Percentiles rank a stretch among this genome's conserved stretches.
phyloP scores from a whole-genome alignment of 2,113 vertebrate genomes.

The Furnarius figulus region DNA sequence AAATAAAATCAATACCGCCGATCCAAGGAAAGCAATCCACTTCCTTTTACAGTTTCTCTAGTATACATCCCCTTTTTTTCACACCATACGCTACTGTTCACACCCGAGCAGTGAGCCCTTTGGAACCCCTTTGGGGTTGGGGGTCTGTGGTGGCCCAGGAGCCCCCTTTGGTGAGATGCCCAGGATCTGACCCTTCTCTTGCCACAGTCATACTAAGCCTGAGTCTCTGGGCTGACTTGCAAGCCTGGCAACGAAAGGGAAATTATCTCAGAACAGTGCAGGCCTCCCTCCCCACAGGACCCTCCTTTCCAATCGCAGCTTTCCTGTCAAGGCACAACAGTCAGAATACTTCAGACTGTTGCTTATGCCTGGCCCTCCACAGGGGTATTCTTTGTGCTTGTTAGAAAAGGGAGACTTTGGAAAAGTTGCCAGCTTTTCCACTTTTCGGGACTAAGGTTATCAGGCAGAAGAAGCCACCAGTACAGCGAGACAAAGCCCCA shows the following conservation, averaged over 20 bases:
- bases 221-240: not conserved
- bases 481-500: not conserved
- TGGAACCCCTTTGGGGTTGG: accelerated
- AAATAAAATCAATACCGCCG: not conserved
- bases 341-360: not conserved
- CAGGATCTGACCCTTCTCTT: not conserved
- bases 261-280: not conserved
- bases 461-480: not conserved
- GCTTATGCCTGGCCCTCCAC: not conserved
- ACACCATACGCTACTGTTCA: not conserved
- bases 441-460: not conserved
- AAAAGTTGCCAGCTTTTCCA: not conserved
- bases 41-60: not conserved
- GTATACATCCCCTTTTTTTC: not conserved
- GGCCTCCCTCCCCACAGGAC: not conserved
- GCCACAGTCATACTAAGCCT: accelerated
- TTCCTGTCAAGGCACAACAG: not conserved
- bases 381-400: not conserved
- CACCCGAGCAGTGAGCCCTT: accelerated
- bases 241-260: not conserved
- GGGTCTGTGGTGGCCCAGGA: not conserved
- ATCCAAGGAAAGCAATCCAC: not conserved
- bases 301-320: not conserved
- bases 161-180: not conserved
- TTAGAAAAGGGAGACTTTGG: not conserved